Evolutionary conservation across 2,113 vertebrate species (phyloP), one percentile per base, ranked within the genome.

Genomic region (Crotalus helleri): DNA sequence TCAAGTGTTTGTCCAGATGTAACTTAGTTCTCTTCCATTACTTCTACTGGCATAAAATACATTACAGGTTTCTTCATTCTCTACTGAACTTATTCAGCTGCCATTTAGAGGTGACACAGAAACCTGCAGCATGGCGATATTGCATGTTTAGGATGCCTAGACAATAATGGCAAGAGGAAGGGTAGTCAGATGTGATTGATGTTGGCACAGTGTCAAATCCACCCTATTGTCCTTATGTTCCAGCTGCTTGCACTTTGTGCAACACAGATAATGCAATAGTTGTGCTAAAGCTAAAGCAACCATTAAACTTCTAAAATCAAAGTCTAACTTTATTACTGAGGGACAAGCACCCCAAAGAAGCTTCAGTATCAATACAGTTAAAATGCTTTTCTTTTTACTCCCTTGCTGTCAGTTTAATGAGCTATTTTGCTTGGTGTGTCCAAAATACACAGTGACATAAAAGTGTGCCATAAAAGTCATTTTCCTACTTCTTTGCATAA

Each of bases 401-500:
- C 92, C 89, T 94, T 58, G 86, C 81, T 13, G 33, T 49, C 88
- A 39, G 55, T 94, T 44, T 92, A 89, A 61, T 69, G 91, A 85
- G 93, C 55, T 91, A 57, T 59, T 93, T 90, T 58, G 54, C 74
- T 91, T 91, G 93, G 89, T 88, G 74, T 54, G 89, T 54, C 88
- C 94, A 91, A 95, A 96, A 95, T 94, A 86, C 74, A 53, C 23
- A 89, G 55, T 24, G 88, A 90, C 0, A 0, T 59, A 23, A 81
- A 81, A 81, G 0, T 0, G 91, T 94, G 89, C 90, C 93, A 89
- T 96, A 93, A 94, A 96, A 95, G 86, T 94, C 94, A 85, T 91
- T 96, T 95, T 96, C 94, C 59, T 39, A 91, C 92, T 96, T 96
- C 64, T 94, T 96, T 94, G 11, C 88, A 81, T 96, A 95, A 96